A percentile compares a stretch with the other conserved stretches of the same genome.
These are phyloP conservation scores for Theropithecus gelada DNA, from an alignment of 2,113 vertebrate genomes.

Conservation along the genomic window DNA sequence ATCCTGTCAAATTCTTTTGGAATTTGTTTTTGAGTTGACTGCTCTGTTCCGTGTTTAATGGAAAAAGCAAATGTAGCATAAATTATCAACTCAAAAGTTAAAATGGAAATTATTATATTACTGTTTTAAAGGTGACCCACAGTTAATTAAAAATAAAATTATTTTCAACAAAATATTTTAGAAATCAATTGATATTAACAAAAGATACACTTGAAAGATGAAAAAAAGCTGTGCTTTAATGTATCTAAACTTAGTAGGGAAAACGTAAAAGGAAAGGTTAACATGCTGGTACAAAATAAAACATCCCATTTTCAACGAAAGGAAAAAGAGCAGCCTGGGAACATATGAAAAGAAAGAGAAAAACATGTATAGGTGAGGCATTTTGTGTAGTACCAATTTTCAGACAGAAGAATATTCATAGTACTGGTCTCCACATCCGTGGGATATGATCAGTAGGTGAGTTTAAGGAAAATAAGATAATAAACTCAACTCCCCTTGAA, in stretches of 20 bases:
- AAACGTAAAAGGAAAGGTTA: background rate
- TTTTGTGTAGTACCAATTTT: background rate
- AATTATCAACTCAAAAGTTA: conserved; percentile 5
- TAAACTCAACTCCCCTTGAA: background rate
- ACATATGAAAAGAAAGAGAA: background rate
- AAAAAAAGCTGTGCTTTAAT: background rate
- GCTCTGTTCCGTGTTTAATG: background rate
- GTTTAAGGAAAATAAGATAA: background rate
- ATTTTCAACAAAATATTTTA: conserved; percentile 22
- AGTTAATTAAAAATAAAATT: conserved; percentile 3
- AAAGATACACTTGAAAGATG: background rate
- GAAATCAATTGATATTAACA: background rate
- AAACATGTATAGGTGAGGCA: background rate
- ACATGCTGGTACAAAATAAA: background rate
- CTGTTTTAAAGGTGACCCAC: background rate
- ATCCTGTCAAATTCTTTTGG: conserved; percentile 36
- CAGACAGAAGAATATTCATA: background rate
- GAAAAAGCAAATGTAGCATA: conserved; percentile 5
- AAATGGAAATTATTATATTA: background rate
- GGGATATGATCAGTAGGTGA: background rate
- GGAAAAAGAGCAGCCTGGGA: background rate
- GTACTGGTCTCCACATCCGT: background rate
- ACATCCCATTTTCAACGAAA: background rate
- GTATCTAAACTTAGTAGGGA: background rate
- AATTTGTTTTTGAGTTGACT: conserved; percentile 44